Base-by-base conservation (phyloP, 1,140 invertebrate species). In the Nasonia longicornis region DNA sequence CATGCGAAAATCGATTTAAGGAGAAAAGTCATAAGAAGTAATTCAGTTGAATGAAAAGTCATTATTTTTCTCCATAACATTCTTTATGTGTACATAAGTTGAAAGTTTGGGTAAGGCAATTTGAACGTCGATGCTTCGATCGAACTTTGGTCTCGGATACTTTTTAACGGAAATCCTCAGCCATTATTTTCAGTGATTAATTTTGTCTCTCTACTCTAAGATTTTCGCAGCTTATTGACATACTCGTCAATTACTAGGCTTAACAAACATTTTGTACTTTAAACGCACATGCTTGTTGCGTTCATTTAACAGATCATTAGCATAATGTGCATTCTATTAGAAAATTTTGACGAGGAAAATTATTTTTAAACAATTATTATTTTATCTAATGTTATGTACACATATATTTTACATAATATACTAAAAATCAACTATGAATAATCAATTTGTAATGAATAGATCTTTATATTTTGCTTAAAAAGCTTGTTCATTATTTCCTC, bases 21-120 rank as follows among this genome's bases (percentile, higher is more conserved):
- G 42, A 12, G 22, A 10, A 35, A 67, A 52, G 64, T 76, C 12
- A 77, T 29, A 45, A 10, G 12, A 69, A 26, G 64, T 38, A 63
- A 64, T 45, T 63, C 14, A 35, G 16, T 72, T 72, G 8, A 79
- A 79, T 79, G 20, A 74, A 45, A 66, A 74, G 22, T 66, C 74
- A 42, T 73, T 74, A 35, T 42, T 73, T 52, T 67, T 67, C 31
- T 74, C 75, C 42, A 64, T 35, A 74, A 77, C 35, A 64, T 81
- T 81, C 7, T 77, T 77, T 77, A 76, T 75, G 79, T 81, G 52
- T 81, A 77, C 48, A 72, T 48, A 77, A 64, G 22, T 31, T 71
- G 67, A 58, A 72, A 77, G 48, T 81, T 35, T 71, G 11, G 42
- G 16, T 75, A 74, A 52, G 48, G 63, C 72, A 70, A 45, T 45